Conservation (phyloP, 1,140 invertebrate species). For the Achatina immaculata region DNA sequence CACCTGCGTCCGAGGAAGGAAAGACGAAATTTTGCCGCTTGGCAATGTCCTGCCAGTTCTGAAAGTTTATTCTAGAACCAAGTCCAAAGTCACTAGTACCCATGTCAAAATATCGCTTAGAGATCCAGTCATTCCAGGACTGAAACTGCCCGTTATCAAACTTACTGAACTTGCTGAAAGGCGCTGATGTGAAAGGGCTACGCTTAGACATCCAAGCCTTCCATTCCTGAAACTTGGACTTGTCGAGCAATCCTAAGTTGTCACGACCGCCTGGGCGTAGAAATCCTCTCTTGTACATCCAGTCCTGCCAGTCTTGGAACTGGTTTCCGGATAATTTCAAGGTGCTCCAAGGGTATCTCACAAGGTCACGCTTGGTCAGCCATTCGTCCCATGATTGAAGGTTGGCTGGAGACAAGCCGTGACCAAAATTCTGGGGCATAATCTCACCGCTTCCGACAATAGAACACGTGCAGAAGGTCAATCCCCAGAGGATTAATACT, state of each 20-base stretch:
- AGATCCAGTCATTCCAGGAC: constrained; percentile 34
- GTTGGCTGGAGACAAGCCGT: not conserved
- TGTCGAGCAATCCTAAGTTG: not conserved
- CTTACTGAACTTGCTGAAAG: not conserved
- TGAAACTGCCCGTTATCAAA: not conserved
- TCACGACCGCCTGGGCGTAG: not conserved
- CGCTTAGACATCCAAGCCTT: constrained; percentile 38
- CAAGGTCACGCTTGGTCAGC: not conserved
- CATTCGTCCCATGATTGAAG: constrained; percentile 7
- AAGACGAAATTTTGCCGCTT: not conserved
- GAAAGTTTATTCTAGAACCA: not conserved
- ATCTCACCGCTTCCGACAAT: not conserved
- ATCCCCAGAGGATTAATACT: not conserved
- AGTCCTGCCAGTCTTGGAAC: constrained; percentile 28
- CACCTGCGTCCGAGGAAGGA: not conserved
- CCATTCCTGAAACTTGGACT: constrained; percentile 26
- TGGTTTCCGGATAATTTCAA: not conserved
- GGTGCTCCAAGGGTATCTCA: not conserved
- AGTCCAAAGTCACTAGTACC: constrained; percentile 26
- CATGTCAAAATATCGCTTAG: constrained; percentile 21
- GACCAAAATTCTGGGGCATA: not conserved
- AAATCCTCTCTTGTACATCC: constrained; percentile 39
- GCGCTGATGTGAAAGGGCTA: not conserved
- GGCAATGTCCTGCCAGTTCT: constrained; percentile 16
- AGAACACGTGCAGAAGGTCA: not conserved